phyloP scores from a whole-genome alignment of 2,797 vertebrate species.

The Tadarida brasiliensis region DNA sequence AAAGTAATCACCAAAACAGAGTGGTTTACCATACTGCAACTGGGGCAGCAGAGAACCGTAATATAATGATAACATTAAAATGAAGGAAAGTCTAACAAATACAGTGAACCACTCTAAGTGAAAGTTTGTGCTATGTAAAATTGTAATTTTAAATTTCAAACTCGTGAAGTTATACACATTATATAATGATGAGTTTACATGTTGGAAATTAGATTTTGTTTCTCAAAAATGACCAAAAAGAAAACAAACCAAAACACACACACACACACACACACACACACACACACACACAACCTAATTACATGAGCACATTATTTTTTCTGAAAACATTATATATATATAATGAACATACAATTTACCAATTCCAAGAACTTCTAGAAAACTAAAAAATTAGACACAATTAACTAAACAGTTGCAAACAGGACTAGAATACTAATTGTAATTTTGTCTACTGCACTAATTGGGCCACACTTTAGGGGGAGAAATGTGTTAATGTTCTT shows the following conservation, averaged over 20 bases:
- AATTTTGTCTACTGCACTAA: not conserved
- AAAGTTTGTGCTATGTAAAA: constrained; percentile 55
- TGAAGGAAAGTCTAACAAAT: constrained; percentile 71
- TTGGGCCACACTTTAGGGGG: not conserved
- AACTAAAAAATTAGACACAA: not conserved
- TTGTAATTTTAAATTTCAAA: constrained; percentile 80
- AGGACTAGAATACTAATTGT: not conserved
- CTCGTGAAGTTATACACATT: constrained; percentile 30
- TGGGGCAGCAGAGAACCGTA: constrained; percentile 64
- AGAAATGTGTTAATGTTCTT: constrained; percentile 13
- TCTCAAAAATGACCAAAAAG: constrained; percentile 37
- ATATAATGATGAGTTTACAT: constrained; percentile 73
- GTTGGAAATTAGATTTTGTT: constrained; percentile 74
- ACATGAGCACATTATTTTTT: too few relatives aligned
- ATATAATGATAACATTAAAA: constrained; percentile 77
- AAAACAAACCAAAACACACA: not conserved
- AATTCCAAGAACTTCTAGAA: constrained; percentile 10
- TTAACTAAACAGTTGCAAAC: constrained; percentile 49
- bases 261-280: too few relatives aligned
- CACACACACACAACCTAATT: too few relatives aligned
- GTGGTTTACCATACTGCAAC: constrained; percentile 39
- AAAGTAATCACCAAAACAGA: constrained; percentile 63
- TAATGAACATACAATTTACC: constrained; percentile 65
- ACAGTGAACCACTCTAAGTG: constrained; percentile 64
- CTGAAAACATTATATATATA: too few relatives aligned